Evolutionary conservation across 2,797 vertebrate genomes (phyloP).

Genomic region (Dermochelys coriacea): DNA sequence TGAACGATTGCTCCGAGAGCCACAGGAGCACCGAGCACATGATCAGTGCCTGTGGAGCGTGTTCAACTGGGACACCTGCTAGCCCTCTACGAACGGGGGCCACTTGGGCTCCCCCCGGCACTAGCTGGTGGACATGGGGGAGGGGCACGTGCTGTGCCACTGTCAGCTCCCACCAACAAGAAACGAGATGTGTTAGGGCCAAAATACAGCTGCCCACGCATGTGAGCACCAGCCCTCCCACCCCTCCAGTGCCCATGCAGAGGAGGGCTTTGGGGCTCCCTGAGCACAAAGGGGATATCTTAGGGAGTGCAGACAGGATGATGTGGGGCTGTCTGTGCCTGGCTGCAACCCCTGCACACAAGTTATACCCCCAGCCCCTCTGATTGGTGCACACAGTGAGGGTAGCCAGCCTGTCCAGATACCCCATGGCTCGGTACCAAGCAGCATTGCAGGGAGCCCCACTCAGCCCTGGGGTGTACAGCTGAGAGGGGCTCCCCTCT

Average conservation of each 20-base stretch:
- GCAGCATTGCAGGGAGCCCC: neutral
- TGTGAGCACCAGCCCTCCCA: neutral
- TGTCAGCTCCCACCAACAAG: neutral
- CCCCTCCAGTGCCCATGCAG: neutral
- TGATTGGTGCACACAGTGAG: neutral
- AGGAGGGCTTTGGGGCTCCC: neutral
- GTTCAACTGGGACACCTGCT: neutral
- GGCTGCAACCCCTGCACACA: neutral
- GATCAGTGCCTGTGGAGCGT: too few relatives aligned
- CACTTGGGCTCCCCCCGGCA: neutral
- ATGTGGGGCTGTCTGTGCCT: too few relatives aligned
- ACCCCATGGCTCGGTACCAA: neutral
- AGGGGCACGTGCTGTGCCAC: fast-evolving
- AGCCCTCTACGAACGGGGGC: neutral
- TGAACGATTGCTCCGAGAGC: neutral
- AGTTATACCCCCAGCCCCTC: neutral
- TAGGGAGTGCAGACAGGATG: neutral
- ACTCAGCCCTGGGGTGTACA: neutral
- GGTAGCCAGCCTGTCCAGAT: neutral
- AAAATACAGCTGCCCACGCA: neutral
- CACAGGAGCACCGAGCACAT: neutral
- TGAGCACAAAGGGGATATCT: neutral
- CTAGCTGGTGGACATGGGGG: neutral
- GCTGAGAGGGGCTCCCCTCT: neutral
- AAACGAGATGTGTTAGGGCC: neutral